Conservation (phyloP, 2,113 vertebrate genomes). For the Copsychus sechellarum region DNA sequence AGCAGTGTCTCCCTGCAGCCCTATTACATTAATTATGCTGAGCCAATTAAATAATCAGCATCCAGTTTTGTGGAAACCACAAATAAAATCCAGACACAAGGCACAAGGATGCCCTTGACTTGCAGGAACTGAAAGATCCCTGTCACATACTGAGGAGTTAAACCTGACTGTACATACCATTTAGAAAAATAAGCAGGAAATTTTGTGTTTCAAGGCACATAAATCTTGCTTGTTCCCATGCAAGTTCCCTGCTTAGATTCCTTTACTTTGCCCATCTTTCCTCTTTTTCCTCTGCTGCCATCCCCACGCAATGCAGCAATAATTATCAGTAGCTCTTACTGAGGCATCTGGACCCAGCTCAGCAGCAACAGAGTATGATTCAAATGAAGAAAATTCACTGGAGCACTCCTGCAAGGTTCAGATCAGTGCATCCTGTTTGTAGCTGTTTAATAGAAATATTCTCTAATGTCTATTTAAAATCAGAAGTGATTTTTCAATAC, state of each 20-base stretch:
- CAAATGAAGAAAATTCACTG: background rate
- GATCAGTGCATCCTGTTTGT: background rate
- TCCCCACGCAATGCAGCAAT: background rate
- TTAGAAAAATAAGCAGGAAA: background rate
- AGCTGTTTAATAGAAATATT: background rate
- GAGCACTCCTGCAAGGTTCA: background rate
- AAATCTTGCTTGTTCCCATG: background rate
- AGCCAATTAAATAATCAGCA: background rate
- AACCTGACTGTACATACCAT: background rate
- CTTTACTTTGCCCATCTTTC: background rate
- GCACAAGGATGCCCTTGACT: background rate
- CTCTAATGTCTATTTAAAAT: background rate
- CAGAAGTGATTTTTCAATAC: background rate
- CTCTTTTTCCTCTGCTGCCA: background rate
- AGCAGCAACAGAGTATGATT: background rate
- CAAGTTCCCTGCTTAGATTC: background rate
- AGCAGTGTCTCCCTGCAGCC: background rate
- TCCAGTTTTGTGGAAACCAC: background rate
- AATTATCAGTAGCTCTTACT: background rate
- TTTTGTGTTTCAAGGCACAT: background rate
- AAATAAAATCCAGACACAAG: background rate
- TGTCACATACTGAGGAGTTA: background rate
- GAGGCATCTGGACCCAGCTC: background rate
- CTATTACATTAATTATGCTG: background rate
- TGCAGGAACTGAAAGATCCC: background rate